These are phyloP conservation scores for Caligus rogercresseyi DNA, from an alignment of 1,140 invertebrate species.

Conservation along the genomic window DNA sequence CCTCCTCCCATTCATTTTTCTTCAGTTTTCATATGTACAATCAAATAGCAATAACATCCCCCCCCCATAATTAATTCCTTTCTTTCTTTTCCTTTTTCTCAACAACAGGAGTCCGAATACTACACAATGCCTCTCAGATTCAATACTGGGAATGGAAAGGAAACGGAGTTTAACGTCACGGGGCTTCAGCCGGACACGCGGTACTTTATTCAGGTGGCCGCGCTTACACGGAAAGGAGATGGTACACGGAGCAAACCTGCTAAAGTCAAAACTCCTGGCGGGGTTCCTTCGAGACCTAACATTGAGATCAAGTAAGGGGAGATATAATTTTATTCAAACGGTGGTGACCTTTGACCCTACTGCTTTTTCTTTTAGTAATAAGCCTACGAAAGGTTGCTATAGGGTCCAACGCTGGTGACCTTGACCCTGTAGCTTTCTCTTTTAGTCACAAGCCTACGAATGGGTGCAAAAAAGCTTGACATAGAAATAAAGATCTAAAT, in stretches of 20 bases:
- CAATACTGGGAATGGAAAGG: conserved; percentile 56
- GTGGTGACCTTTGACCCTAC: not conserved
- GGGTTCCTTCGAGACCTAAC: conserved; percentile 69
- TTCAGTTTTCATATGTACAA: no score
- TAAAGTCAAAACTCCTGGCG: conserved; percentile 70
- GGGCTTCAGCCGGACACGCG: conserved; percentile 77
- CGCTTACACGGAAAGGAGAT: conserved; percentile 81
- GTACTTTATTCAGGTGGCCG: conserved; percentile 54
- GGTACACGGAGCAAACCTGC: conserved; percentile 65
- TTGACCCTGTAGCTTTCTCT: no score
- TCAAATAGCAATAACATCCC: no score
- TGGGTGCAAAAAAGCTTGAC: no score
- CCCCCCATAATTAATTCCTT: no score
- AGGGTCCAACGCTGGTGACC: no score
- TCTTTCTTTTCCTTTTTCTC: not conserved
- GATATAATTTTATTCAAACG: not conserved
- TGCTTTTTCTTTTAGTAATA: not conserved
- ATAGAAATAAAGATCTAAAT: no score
- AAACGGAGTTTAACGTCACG: conserved; percentile 59
- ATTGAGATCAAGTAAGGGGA: conserved; percentile 60
- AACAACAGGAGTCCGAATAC: conserved; percentile 5
- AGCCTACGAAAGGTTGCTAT: no score
- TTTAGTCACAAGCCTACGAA: no score
- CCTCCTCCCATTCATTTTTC: no score
- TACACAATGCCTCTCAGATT: conserved; percentile 31